A percentile compares a stretch with the other conserved stretches of the same genome.
Evolutionary conservation across 2,888 invertebrate species (phyloP).

Genomic region (Apamea anceps): DNA sequence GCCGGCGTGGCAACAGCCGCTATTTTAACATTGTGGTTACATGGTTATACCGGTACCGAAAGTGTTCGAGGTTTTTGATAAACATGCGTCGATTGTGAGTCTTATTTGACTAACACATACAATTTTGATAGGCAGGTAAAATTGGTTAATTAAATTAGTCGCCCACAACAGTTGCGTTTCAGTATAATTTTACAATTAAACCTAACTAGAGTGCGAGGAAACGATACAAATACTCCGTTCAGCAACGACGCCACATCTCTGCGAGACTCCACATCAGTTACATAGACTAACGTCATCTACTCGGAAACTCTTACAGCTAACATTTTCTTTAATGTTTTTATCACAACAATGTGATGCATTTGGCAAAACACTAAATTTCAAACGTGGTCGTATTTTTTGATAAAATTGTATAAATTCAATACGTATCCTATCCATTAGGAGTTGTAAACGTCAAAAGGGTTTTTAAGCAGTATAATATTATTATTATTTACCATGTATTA

Average conservation of each 20-base stretch:
- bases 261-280: conserved; percentile 35
- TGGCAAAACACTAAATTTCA: conserved; percentile 61
- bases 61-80: not conserved
- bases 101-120: not conserved
- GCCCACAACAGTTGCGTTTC: conserved; percentile 52
- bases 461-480: conserved; percentile 41
- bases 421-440: conserved; percentile 55
- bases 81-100: not conserved
- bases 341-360: conserved; percentile 64
- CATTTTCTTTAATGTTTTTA: conserved; percentile 50
- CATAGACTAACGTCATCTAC: conserved; percentile 39
- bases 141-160: not conserved
- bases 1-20: not conserved
- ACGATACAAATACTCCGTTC: conserved; percentile 46
- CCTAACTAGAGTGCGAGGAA: conserved; percentile 60
- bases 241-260: conserved; percentile 36
- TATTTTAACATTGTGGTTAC: not conserved
- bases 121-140: not conserved
- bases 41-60: not conserved
- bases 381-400: conserved; percentile 57
- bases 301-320: conserved; percentile 55
- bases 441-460: conserved; percentile 49
- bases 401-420: conserved; percentile 61
- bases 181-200: conserved; percentile 51
- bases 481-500: conserved; percentile 31